Evolutionary conservation across 2,797 vertebrate genomes (phyloP), one percentile per base, ranked within the genome.

Genomic region (Falco columbarius): DNA sequence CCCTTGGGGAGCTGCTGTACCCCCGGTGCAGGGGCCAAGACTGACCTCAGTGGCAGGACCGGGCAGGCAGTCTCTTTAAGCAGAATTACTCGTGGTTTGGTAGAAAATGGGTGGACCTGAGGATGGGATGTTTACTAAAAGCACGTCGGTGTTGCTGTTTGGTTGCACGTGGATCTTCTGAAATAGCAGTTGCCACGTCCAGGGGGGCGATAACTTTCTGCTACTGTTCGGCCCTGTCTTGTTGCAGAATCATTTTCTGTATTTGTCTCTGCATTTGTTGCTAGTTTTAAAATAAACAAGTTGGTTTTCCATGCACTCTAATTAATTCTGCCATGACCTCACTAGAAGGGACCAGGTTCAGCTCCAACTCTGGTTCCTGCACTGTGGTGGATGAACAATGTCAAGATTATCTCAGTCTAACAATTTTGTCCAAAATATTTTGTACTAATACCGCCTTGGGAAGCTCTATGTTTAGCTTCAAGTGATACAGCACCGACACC

Each of bases 21-120:
- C 30, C 40, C 66, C 1, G 23, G 47, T 1, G 2, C 47, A 12
- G 11, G 24, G 38, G 51, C 75, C 1, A 3, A 14, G 56, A 36
- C 2, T 27, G 58, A 14, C 21, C 9, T 1, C 0, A 0, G 1
- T 2, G 12, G 6, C 32, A 4, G 14, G 65, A 38, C 27, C 0
- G 0, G 52, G 54, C 3, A 4, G 65, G 59, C 52, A 30, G 0
- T 42, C 30, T 15, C 36, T 26, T 56, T 42, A 51, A 32, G 32
- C 11, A 30, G 76, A 71, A n/a, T 58, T 49, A 40, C 16, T 54
- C 12, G 2, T 40, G 14, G 40, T 34, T 68, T 40, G 46, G 30
- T 23, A 26, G 52, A 36, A 76, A 51, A 46, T 20, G 2, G 5
- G 29, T 54, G 27, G 49, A 12, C 42, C 42, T 16, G 38, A 18